Evolutionary conservation across 2,888 invertebrate genomes (phyloP), one percentile per base, ranked within the genome.

Genomic region (Agrochola lota): DNA sequence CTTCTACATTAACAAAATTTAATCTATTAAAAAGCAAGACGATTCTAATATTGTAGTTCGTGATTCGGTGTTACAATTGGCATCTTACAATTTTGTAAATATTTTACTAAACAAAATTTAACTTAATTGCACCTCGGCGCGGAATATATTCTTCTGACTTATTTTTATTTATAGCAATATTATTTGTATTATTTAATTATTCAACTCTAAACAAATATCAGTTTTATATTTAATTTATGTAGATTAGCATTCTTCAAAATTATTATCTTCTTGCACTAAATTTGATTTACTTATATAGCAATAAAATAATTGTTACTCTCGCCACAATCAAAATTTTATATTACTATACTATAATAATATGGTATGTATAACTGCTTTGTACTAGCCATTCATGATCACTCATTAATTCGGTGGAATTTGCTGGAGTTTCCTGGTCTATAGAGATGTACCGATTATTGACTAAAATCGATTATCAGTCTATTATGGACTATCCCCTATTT

Each of bases 361-460:
- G 88, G 88, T 92, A 92, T 93, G 91, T 90, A 92, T 92, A 94
- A 95, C 95, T 95, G 95, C 95, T 94, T 95, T 95, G 96, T 96
- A 95, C 95, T 91, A 91, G 91, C 92, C 92, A 90, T 88, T 88
- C 91, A 90, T 87, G 85, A 90, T 89, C 91, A 90, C 84, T 83
- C 90, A 91, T 88, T 26, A 71, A 90, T 87, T 83, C 80, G 94
- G 94, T 94, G 94, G 88, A 93, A 93, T 90, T 95, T 94, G 93
- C 91, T 89, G 85, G 87, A 90, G 91, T 94, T 95, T 94, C 95
- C 96, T 95, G 94, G 95, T 93, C 86, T 81, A 83, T 87, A 88
- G 85, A 80, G 86, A 80, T 86, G 86, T 86, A 85, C 78, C 87
- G 87, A 85, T 78, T 91, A 88, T 89, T 86, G 77, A 85, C 77